Evolutionary conservation across 1,140 invertebrate species (phyloP).

Genomic region (Achroia grisella): DNA sequence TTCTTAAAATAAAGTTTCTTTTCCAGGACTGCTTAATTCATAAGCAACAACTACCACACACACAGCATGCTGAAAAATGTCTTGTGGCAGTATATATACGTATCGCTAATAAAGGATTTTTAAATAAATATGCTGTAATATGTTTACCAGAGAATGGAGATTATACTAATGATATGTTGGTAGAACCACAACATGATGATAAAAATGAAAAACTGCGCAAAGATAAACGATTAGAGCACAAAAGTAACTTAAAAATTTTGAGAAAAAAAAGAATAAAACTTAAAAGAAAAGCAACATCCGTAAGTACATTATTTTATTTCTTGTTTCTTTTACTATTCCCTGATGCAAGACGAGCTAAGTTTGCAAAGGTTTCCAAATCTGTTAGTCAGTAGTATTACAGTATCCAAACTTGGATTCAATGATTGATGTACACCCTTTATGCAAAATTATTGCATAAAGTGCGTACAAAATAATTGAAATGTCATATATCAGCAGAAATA

Average conservation of each 20-base stretch:
- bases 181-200: conserved; percentile 76
- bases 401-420: too few species aligned
- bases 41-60: conserved; percentile 23
- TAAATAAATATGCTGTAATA: conserved; percentile 75
- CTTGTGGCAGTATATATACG: conserved; percentile 44
- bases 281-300: conserved; percentile 55
- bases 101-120: conserved; percentile 34
- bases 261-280: conserved; percentile 73
- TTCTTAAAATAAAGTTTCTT: neutral
- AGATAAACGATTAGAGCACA: conserved; percentile 74
- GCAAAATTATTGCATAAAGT: too few species aligned
- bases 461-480: too few species aligned
- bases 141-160: conserved; percentile 78
- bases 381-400: too few species aligned
- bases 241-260: conserved; percentile 75
- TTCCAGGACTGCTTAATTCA: conserved; percentile 33
- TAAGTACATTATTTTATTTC: conserved; percentile 9
- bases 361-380: too few species aligned
- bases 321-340: neutral
- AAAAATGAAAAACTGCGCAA: conserved; percentile 74
- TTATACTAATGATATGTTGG: conserved; percentile 54
- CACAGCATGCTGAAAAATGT: conserved; percentile 33
- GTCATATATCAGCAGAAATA: too few species aligned
- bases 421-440: too few species aligned
- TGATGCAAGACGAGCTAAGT: too few species aligned